phyloP scores from a whole-genome alignment of 2,888 invertebrate species.

The Sinopyrophorus schimmeli region DNA sequence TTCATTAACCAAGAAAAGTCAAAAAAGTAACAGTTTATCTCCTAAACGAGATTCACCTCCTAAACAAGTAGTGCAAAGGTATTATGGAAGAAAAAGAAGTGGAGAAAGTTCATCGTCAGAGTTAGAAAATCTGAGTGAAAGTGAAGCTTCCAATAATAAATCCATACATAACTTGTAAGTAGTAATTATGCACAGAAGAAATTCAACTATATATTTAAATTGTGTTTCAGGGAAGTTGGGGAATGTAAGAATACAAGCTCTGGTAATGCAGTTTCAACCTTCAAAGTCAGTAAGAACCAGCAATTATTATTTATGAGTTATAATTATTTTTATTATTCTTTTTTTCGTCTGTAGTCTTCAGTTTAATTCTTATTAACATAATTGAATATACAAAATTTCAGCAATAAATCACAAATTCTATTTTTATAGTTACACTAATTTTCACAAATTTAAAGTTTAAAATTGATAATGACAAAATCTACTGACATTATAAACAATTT shows the following conservation, averaged over 20 bases:
- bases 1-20: conserved; percentile 25
- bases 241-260: conserved; percentile 55
- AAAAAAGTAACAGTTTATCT: conserved; percentile 36
- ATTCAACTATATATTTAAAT: background rate
- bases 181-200: conserved; percentile 1
- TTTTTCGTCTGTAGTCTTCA: too few species aligned
- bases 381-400: too few species aligned
- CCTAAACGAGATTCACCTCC: conserved; percentile 44
- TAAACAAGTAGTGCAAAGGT: conserved; percentile 57
- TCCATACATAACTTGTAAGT: too few species aligned
- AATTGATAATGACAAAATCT: too few species aligned
- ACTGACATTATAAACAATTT: too few species aligned
- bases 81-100: conserved; percentile 62
- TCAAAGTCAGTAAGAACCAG: conserved; percentile 99
- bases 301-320: conserved; percentile 49
- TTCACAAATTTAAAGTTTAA: too few species aligned
- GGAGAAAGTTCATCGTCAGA: conserved; percentile 60
- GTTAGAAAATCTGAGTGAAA: conserved; percentile 48
- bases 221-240: conserved; percentile 54
- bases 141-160: conserved; percentile 42
- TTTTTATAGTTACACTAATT: too few species aligned
- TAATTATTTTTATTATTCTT: too few species aligned
- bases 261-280: conserved; percentile 75
- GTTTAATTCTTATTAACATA: too few species aligned
- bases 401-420: too few species aligned